Percentiles rank a stretch among this genome's conserved stretches.
Evolutionary conservation across 2,113 vertebrate species (phyloP).

Genomic region (Datnioides undecimradiatus): DNA sequence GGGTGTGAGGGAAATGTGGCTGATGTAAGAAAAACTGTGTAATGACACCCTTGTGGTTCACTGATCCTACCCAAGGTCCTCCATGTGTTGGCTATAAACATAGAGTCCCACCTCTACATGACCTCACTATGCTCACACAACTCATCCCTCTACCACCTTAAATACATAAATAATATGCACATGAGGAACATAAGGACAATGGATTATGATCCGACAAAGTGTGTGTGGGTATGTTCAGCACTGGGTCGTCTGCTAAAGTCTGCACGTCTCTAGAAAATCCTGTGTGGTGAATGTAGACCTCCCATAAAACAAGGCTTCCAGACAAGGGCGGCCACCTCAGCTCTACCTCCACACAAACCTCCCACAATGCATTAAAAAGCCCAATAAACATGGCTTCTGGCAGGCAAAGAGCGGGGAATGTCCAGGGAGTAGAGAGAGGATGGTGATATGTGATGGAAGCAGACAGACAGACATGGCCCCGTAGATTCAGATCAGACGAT

Average conservation of each 20-base stretch:
- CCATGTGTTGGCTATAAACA: constrained; percentile 67
- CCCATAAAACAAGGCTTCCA: constrained; percentile 71
- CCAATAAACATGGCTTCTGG: constrained; percentile 64
- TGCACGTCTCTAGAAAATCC: constrained; percentile 54
- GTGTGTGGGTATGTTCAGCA: constrained; percentile 6
- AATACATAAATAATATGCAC: constrained; percentile 47
- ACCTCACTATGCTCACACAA: constrained; percentile 48
- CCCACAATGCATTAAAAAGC: constrained; percentile 68
- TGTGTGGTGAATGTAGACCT: constrained; percentile 65
- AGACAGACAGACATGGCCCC: constrained; percentile 20
- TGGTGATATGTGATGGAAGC: constrained; percentile 27
- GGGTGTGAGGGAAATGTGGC: constrained; percentile 71
- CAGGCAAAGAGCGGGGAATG: constrained; percentile 14
- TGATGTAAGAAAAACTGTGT: constrained; percentile 68
- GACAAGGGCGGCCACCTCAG: constrained; percentile 66
- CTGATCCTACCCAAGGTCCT: constrained; percentile 40
- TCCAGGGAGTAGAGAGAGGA: constrained; percentile 21
- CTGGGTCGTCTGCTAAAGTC: constrained; percentile 38
- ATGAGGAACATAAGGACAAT: constrained; percentile 34
- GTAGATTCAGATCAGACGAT: not conserved
- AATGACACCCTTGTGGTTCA: constrained; percentile 60
- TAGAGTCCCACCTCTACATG: constrained; percentile 53
- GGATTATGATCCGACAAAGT: not conserved
- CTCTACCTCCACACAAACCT: constrained; percentile 68
- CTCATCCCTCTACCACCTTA: constrained; percentile 27